Base-by-base conservation (phyloP, 2,888 invertebrate species). In the Agrochola lota region DNA sequence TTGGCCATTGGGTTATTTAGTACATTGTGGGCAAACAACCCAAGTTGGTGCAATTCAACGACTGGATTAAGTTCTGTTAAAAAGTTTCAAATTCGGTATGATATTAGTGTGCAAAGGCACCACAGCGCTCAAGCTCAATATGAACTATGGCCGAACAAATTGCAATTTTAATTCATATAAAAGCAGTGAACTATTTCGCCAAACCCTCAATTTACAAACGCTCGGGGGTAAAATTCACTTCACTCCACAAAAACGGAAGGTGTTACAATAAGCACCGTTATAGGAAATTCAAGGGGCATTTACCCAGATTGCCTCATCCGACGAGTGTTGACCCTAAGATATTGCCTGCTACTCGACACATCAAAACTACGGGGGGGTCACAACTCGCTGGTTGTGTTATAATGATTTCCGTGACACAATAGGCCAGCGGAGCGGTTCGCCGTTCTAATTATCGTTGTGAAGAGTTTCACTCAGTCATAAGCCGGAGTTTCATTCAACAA, bases 361-460 rank as follows among this genome's bases (percentile, higher is more conserved):
- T 75, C 59, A 62, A 49, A 68, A 81, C 82, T 60, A 78, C 66
- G 57, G 40, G 63, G 35, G 74, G 89, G 70, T 86, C 88, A 73
- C 59, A 46, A 63, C 69, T 66, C 70, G 67, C 74, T 89, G 89
- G 88, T 85, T 69, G 78, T 80, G 80, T 78, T 82, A 82, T 88
- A 88, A 88, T 89, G 87, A 88, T 84, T 88, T 87, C 88, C 88
- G 76, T 78, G 74, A 88, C 89, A 88, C 87, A 88, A 88, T 89
- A 83, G 90, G 83, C 79, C 75, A 87, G 83, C 80, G 83, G 87
- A 85, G 88, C 85, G 87, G 90, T 89, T 90, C 90, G 89, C 82
- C 87, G 90, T 91, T 92, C 91, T 92, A 93, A 92, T 92, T 92
- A 92, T 91, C 84, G 91, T 91, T 90, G 90, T 91, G 92, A 90